Base-by-base conservation (phyloP, 2,888 invertebrate species). In the Leptarthrus brevirostris region DNA sequence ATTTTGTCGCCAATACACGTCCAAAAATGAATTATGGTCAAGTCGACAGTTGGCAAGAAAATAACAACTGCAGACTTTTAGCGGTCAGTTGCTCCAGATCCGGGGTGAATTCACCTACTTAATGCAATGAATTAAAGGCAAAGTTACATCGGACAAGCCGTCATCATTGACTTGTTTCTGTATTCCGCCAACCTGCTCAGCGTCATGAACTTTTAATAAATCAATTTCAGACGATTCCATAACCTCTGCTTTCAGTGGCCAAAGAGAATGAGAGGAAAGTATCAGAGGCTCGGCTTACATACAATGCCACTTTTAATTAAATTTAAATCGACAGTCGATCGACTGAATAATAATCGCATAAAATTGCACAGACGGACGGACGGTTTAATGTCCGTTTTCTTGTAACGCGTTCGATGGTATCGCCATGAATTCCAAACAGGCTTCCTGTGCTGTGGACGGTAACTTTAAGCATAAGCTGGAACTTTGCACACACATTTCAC, bases 261-360 rank as follows among this genome's bases (percentile, higher is more conserved):
- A 14, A 14, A n/a, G n/a, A n/a, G 44, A 44, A 44, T 14, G 3
- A 44, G 1, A 30, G 3, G 3, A 44, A 44, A 4, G n/a, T 44
- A 14, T 8, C 4, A 44, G 44, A 44, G 16, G n/a, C 16, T 8
- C 44, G 16, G 16, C 44, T 14, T 44, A 56, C 4, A 61, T 36
- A 66, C 66, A 44, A 66, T 66, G 26, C 20, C 44, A 66, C 24
- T 66, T 66, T 66, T 47, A 47, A 66, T 66, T 66, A 66, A 66
- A 66, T 66, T 66, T 47, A 49, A 47, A 66, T 66, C 49, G 47
- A 26, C 47, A 26, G 30, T 16, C 49, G 66, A 66, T 66, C 66
- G 47, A 44, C 66, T 66, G 66, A 61, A 61, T 61, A 61, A 61
- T 61, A 61, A 61, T 61, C 40, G 40, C 61, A 61, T 61, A 61